These are phyloP conservation scores for Ammospiza nelsoni DNA, from an alignment of 2,113 vertebrate genomes.

Conservation along the genomic window DNA sequence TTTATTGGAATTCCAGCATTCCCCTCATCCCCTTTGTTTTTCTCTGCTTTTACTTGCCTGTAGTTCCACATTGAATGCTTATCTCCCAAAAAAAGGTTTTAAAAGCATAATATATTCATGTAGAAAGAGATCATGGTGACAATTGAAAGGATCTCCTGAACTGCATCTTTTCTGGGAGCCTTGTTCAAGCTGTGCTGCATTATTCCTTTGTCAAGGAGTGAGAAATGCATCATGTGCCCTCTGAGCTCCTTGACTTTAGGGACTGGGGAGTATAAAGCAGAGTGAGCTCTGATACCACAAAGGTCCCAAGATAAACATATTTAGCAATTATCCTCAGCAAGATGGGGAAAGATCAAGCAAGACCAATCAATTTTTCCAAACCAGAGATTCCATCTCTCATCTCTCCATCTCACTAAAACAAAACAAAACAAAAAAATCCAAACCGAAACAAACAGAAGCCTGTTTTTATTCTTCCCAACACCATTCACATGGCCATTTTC, in stretches of 20 bases:
- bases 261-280: neutral
- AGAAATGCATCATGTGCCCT: neutral
- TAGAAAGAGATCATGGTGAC: neutral
- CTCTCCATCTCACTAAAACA: neutral
- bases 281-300: neutral
- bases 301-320: neutral
- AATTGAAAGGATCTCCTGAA: neutral
- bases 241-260: neutral
- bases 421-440: neutral
- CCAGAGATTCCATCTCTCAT: neutral
- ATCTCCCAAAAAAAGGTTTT: neutral
- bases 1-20: neutral
- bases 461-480: neutral
- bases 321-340: neutral
- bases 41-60: neutral
- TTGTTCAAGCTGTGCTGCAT: neutral
- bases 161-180: neutral
- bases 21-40: neutral
- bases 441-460: neutral
- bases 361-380: neutral
- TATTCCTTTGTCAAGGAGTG: neutral
- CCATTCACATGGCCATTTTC: neutral
- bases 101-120: neutral
- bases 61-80: neutral
- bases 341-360: neutral